Evolutionary conservation across 2,888 invertebrate genomes (phyloP).

Genomic region (Meloe dianella): DNA sequence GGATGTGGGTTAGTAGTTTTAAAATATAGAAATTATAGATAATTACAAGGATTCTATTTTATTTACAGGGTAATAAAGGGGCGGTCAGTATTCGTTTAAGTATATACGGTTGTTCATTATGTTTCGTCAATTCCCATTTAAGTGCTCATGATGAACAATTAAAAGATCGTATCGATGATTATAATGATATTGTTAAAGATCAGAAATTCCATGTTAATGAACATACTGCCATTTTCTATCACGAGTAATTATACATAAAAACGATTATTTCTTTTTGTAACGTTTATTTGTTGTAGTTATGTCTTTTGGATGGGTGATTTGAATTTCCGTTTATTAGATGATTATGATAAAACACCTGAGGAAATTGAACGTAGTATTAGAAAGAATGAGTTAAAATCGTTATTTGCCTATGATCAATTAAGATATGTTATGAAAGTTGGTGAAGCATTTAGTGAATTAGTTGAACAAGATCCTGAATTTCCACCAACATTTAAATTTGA

Average conservation of each 20-base stretch:
- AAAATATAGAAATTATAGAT: neutral
- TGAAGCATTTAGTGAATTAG: slow-evolving; percentile 83
- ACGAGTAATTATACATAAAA: slow-evolving; percentile 72
- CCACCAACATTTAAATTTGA: slow-evolving; percentile 89
- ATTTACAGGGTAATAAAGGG: slow-evolving; percentile 90
- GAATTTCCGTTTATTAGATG: slow-evolving; percentile 81
- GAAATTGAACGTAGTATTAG: slow-evolving; percentile 72
- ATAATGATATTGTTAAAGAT: slow-evolving; percentile 82
- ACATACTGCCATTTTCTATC: slow-evolving; percentile 84
- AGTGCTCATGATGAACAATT: slow-evolving; percentile 87
- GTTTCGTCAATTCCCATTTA: slow-evolving; percentile 88
- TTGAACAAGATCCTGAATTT: slow-evolving; percentile 76
- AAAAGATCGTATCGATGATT: slow-evolving; percentile 86
- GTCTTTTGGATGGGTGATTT: slow-evolving; percentile 93
- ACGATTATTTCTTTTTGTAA: slow-evolving; percentile 26
- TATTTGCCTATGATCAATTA: slow-evolving; percentile 81
- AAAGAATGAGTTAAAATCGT: slow-evolving; percentile 68
- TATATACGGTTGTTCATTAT: slow-evolving; percentile 86
- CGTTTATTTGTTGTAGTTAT: slow-evolving; percentile 66
- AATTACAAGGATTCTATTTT: neutral
- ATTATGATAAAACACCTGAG: slow-evolving; percentile 66
- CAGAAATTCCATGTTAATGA: slow-evolving; percentile 80
- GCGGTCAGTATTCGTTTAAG: slow-evolving; percentile 88
- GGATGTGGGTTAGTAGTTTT: slow-evolving; percentile 80
- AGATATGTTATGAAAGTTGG: slow-evolving; percentile 72